These are phyloP conservation scores for Lophius piscatorius DNA, from an alignment of 2,113 vertebrate species.

Conservation along the genomic window DNA sequence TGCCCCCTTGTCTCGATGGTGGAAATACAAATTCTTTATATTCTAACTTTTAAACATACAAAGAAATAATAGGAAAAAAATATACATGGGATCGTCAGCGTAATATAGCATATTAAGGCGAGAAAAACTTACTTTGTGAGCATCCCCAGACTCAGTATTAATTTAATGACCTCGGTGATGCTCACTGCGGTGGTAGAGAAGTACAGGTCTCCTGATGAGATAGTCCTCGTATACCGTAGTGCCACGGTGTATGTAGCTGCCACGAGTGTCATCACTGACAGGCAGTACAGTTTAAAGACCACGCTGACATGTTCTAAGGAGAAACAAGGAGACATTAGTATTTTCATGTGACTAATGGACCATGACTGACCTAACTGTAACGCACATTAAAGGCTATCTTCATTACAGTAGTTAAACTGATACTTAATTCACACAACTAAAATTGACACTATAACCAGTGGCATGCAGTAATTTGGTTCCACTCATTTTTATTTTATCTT, in stretches of 20 bases:
- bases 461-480: background rate
- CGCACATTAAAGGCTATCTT: background rate
- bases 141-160: conserved; percentile 90
- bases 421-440: no score
- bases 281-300: conserved; percentile 94
- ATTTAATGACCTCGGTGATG: conserved; percentile 90
- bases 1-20: no score
- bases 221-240: conserved; percentile 88
- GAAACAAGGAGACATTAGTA: conserved; percentile 1
- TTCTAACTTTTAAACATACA: no score
- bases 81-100: no score
- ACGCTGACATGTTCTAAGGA: conserved; percentile 87
- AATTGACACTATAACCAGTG: no score
- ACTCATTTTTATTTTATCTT: no score
- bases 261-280: conserved; percentile 95
- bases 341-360: background rate
- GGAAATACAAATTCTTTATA: no score
- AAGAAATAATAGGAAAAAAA: no score
- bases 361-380: no score
- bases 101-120: no score
- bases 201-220: conserved; percentile 83
- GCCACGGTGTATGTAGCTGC: conserved; percentile 90
- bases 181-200: conserved; percentile 95
- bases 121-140: conserved; percentile 87
- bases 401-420: no score